These are phyloP conservation scores for Sus cebifrons DNA, from an alignment of 2,797 vertebrate species.

Conservation along the genomic window DNA sequence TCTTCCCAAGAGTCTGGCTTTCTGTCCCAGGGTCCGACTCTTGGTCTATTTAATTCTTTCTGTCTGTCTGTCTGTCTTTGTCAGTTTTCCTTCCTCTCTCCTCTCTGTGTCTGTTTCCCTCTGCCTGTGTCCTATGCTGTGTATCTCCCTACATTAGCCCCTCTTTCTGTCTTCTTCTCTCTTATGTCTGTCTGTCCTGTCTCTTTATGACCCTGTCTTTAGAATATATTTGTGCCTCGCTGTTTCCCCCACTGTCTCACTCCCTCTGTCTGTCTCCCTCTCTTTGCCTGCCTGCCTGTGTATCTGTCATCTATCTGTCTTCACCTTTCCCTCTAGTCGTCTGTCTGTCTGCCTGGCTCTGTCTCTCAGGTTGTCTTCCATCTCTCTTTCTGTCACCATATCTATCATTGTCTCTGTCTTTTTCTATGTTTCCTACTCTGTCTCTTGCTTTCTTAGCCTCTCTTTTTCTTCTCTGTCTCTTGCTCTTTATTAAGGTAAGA, in stretches of 20 bases:
- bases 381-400: conserved; percentile 11
- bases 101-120: conserved; percentile 8
- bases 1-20: neutral
- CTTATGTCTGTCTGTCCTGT: neutral
- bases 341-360: neutral
- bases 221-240: neutral
- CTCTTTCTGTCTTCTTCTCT: neutral
- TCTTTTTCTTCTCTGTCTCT: neutral
- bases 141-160: neutral
- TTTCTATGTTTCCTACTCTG: neutral
- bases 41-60: conserved; percentile 10
- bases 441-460: neutral
- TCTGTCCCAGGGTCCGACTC: neutral
- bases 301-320: neutral
- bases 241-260: neutral
- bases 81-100: neutral
- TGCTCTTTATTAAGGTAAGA: neutral
- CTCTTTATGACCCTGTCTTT: conserved; percentile 1
- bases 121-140: neutral
- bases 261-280: neutral
- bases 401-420: neutral
- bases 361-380: neutral
- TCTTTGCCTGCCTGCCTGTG: conserved; percentile 6
- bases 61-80: neutral
- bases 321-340: conserved; percentile 43